phyloP scores from a whole-genome alignment of 1,140 invertebrate genomes.

The Saccostrea glomerata region DNA sequence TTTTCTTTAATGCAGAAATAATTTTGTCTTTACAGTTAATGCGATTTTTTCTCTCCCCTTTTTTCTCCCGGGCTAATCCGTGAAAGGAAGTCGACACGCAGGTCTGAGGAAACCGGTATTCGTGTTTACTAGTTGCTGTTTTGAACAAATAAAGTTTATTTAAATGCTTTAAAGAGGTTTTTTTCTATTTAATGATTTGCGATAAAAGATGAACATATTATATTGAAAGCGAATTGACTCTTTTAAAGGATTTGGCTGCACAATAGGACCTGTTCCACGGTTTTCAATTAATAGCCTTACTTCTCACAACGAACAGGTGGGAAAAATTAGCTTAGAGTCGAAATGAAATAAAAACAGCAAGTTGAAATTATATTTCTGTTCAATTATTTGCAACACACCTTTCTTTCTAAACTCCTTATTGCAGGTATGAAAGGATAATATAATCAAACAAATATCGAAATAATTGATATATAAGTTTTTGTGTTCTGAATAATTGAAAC shows the following conservation, averaged over 20 bases:
- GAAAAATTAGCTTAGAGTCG: background rate
- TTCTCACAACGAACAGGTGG: background rate
- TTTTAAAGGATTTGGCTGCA: background rate
- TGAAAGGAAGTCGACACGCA: background rate
- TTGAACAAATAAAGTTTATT: slow-evolving; percentile 31
- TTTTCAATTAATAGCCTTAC: background rate
- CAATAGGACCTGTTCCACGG: background rate
- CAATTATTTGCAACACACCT: background rate
- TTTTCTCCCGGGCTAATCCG: background rate
- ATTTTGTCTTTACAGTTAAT: slow-evolving; percentile 26
- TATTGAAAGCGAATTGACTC: slow-evolving; percentile 18
- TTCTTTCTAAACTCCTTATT: background rate
- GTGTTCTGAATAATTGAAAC: background rate
- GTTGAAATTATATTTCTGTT: background rate
- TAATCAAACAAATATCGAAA: background rate
- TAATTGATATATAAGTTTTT: slow-evolving; percentile 1
- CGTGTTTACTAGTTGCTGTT: slow-evolving; percentile 11
- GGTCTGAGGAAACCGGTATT: background rate
- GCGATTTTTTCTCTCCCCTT: background rate
- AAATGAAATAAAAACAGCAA: slow-evolving; percentile 18
- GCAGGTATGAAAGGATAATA: background rate
- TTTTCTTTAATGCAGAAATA: background rate
- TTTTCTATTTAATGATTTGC: slow-evolving; percentile 13
- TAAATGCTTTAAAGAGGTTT: slow-evolving; percentile 30
- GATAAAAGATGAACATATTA: background rate